These are phyloP conservation scores for Perodicticus potto DNA, from an alignment of 2,797 vertebrate species.

Conservation along the genomic window DNA sequence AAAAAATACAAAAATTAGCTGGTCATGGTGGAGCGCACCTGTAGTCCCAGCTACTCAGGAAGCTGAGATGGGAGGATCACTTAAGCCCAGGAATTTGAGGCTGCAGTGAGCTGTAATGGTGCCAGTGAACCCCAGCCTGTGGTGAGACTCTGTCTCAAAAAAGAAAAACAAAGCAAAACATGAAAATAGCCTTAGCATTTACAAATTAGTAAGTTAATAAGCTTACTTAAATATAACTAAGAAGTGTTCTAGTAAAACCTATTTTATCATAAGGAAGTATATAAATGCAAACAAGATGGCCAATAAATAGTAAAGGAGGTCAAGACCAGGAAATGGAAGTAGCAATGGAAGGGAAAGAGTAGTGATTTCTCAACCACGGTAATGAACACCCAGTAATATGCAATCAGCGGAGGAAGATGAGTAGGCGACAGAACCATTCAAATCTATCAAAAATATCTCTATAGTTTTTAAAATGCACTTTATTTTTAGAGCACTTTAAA, in stretches of 20 bases:
- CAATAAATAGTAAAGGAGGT: slow-evolving; percentile 4
- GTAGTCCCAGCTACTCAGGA: neutral
- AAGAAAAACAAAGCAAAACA: neutral
- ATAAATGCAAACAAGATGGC: neutral
- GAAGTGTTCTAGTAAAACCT: slow-evolving; percentile 19
- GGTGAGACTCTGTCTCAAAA: neutral
- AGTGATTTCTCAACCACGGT: neutral
- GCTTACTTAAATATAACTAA: neutral
- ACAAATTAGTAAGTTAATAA: slow-evolving; percentile 2
- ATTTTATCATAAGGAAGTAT: slow-evolving; percentile 47
- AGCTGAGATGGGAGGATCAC: neutral
- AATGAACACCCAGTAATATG: neutral
- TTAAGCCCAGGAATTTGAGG: neutral
- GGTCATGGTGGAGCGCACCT: neutral
- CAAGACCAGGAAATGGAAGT: neutral
- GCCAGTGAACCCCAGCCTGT: neutral
- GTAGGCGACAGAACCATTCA: neutral
- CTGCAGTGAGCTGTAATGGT: neutral
- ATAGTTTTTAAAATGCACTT: neutral
- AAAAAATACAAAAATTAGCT: neutral
- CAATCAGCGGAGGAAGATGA: neutral
- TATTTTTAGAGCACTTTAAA: slow-evolving; percentile 3
- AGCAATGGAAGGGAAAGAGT: neutral
- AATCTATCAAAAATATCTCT: neutral
- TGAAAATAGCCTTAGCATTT: neutral